Base-by-base conservation (phyloP, 2,797 vertebrate genomes). In the Oryzias dopingdopingensis region DNA sequence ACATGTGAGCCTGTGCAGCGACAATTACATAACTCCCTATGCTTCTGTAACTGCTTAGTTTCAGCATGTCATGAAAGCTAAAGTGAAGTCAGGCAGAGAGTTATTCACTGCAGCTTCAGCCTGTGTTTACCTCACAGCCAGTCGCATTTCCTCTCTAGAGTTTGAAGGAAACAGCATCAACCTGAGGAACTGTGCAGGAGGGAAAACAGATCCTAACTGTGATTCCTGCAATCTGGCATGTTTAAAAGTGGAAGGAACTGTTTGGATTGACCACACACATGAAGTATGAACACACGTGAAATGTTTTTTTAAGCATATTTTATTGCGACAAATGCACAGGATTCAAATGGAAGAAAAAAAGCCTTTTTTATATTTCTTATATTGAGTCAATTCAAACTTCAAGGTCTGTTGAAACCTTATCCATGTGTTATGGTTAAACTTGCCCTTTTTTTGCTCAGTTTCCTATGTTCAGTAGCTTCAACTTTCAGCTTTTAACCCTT, bases 61-160 rank as follows among this genome's bases (percentile, higher is more conserved):
- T 20, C 59, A 69, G 49, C 55, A 65, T 64, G 65, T 49, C 59
- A 43, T 64, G 6, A 65, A 43, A 54, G 80, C 55, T 70, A 49
- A 65, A 63, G 52, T 4, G 32, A 68, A 79, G 60, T 66, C 57
- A 42, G 52, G 40, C 66, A 59, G 74, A 74, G 73, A 73, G 43
- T 4, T n/a, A 48, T 53, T 60, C 5, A 51, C 77, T 51, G 77
- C 67, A 14, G 42, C 58, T 79, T 72, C 56, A 49, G 70, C 76
- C 72, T 41, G 49, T 68, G 80, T 86, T 84, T 85, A 76, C 59
- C 67, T 23, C 76, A 67, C 72, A 61, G 80, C 51, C 48, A 47
- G 72, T 85, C 77, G 70, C 59, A 1, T 78, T 83, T 81, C 71
- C 70, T 74, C 58, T 52, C 73, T 56, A 72, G 13, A 61, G 70